Evolutionary conservation across 2,797 vertebrate species (phyloP), one percentile per base, ranked within the genome.

Genomic region (Gadopsis bispinosus): DNA sequence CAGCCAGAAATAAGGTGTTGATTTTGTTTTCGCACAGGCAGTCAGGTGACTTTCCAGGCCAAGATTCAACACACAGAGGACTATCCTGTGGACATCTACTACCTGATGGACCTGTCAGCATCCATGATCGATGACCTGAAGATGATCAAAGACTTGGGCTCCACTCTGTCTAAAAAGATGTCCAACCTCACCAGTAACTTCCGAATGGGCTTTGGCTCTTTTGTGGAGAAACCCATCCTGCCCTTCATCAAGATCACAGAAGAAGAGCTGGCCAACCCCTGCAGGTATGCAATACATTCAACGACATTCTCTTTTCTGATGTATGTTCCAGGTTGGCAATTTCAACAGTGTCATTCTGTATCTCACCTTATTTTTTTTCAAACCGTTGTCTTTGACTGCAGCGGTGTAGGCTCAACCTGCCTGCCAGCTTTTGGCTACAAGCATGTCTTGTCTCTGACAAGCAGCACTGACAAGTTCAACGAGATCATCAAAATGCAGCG

Each of bases 81-180:
- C 92, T 98, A 99, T 83, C 98, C 98, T 0, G 97, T 99, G 75
- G 98, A 99, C 80, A 93, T 99, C 67, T 99, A 99, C 93, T 99
- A 99, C 92, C 95, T 99, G 89, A 99, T 99, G 98, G 98, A 99
- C 91, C 95, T 99, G 87, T 99, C 98, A 0, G 98, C 95, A 29
- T 99, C 98, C 73, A 99, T 99, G 98, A 62, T 92, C 0, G 97
- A 99, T 2, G 98, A 99, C 85, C 94, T 99, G 85, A 66, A 94
- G 20, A 98, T 85, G 84, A 99, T 99, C 88, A 98, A 96, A 92
- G 93, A 96, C 81, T 80, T 99, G 88, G 98, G 98, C 11, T 97
- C 98, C 39, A 91, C 94, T 39, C 95, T 99, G 65, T 97, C 98
- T 48, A 96, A 95, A 91, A 96, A 99, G 91, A 99, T 99, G 98